Evolutionary conservation across 2,113 vertebrate species (phyloP).

Genomic region (Phyllostomus hastatus): DNA sequence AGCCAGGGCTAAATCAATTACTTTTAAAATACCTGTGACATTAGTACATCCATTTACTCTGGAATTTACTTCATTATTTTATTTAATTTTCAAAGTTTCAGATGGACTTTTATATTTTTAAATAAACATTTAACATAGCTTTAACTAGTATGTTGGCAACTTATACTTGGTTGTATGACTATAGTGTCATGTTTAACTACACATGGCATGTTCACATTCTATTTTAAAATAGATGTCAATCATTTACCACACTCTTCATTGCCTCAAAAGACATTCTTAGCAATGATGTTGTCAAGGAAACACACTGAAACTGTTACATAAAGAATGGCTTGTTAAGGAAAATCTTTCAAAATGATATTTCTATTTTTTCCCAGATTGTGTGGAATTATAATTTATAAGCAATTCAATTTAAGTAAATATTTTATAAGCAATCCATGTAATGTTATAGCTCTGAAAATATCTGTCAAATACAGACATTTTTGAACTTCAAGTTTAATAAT

Average conservation of each 20-base stretch:
- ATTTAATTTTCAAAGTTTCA: slow-evolving; percentile 11
- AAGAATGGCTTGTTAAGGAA: slow-evolving; percentile 15
- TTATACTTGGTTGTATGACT: background rate
- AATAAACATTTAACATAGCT: background rate
- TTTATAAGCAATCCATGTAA: background rate
- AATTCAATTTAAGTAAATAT: slow-evolving; percentile 28
- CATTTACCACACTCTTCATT: slow-evolving; percentile 55
- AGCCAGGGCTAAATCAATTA: background rate
- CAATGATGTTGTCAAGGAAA: slow-evolving; percentile 63
- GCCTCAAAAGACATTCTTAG: slow-evolving; percentile 54
- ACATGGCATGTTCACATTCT: slow-evolving; percentile 32
- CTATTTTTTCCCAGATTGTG: slow-evolving; percentile 23
- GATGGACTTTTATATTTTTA: background rate
- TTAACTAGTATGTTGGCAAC: background rate
- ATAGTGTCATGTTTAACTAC: slow-evolving; percentile 47
- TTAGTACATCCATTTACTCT: background rate
- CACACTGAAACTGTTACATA: slow-evolving; percentile 53
- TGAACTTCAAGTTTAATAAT: slow-evolving; percentile 19
- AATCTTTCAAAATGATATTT: slow-evolving; percentile 53
- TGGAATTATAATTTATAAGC: slow-evolving; percentile 49
- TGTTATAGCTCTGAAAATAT: background rate
- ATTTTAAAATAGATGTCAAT: slow-evolving; percentile 58
- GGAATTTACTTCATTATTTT: background rate
- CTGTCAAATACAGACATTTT: slow-evolving; percentile 4
- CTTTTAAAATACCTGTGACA: background rate